Percentiles rank a stretch among this genome's conserved stretches.
Conservation (phyloP, 2,888 invertebrate genomes). For the Tortricodes alternella region DNA sequence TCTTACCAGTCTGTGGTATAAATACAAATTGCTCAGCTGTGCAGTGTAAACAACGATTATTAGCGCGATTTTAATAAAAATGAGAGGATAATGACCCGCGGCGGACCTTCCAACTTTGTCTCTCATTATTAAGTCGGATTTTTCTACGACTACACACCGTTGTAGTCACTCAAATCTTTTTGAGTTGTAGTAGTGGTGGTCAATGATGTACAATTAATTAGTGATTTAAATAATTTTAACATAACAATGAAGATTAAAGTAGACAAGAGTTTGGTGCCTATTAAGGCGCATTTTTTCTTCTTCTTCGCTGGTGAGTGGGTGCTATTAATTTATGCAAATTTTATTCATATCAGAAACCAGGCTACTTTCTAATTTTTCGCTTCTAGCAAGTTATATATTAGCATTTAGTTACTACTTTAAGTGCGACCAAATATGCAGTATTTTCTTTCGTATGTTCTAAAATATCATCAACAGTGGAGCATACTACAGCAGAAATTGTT, state of each 20-base stretch:
- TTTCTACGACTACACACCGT: not conserved
- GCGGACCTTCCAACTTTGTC: not conserved
- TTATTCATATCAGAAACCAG: not conserved
- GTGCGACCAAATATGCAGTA: too few species aligned
- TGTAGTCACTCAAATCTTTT: not conserved
- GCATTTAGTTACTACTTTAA: too few species aligned
- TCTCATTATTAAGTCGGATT: not conserved
- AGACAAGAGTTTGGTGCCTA: constrained; percentile 87
- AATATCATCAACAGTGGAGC: too few species aligned
- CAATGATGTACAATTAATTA: not conserved
- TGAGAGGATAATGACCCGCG: constrained; percentile 43
- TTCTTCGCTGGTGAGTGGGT: constrained; percentile 92
- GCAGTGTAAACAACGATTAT: constrained; percentile 17
- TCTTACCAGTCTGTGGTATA: too few species aligned
- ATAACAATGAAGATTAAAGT: constrained; percentile 83
- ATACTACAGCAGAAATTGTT: too few species aligned
- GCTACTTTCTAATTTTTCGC: too few species aligned
- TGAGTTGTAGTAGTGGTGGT: not conserved
- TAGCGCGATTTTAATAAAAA: constrained; percentile 17
- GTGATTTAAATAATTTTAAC: constrained; percentile 3
- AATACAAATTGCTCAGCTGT: constrained; percentile 17
- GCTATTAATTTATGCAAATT: not conserved
- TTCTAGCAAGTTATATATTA: too few species aligned
- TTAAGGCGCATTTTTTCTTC: constrained; percentile 94
- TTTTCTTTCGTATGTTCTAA: too few species aligned